Evolutionary conservation across 2,888 invertebrate genomes (phyloP).

Genomic region (Platycheirus albimanus): DNA sequence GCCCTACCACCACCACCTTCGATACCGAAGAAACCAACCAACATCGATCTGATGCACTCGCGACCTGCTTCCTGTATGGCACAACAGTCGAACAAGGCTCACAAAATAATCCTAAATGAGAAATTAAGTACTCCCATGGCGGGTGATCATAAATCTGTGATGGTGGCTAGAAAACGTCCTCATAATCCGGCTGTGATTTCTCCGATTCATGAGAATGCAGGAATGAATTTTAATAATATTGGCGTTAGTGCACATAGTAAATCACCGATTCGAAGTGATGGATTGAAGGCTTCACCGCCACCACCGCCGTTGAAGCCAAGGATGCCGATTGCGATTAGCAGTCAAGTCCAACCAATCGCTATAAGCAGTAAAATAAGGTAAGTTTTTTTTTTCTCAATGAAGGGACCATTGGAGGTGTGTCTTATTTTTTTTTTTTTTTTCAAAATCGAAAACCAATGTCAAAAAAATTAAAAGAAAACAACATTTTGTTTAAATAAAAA

Average conservation of each 20-base stretch:
- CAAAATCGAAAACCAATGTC: too few relatives aligned
- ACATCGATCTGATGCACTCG: constrained; percentile 78
- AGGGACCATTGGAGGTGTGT: too few relatives aligned
- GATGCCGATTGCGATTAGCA: constrained; percentile 76
- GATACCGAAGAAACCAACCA: constrained; percentile 81
- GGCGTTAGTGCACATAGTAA: constrained; percentile 11
- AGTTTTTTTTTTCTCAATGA: too few relatives aligned
- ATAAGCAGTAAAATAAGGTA: constrained; percentile 80
- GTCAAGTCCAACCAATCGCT: constrained; percentile 52
- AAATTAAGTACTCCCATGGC: constrained; percentile 53
- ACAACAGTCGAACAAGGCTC: constrained; percentile 77
- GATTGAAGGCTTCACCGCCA: constrained; percentile 76
- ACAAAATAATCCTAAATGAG: constrained; percentile 79
- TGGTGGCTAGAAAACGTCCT: constrained; percentile 80
- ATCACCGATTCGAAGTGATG: constrained; percentile 45
- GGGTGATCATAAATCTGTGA: constrained; percentile 63
- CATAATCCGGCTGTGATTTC: constrained; percentile 79
- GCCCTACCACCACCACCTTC: constrained; percentile 78
- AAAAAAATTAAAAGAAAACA: too few relatives aligned
- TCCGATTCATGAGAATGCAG: constrained; percentile 79
- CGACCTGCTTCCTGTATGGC: constrained; percentile 77
- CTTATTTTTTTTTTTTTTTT: too few relatives aligned
- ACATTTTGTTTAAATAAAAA: too few relatives aligned
- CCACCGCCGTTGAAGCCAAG: constrained; percentile 82
- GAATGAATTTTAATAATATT: constrained; percentile 37